Evolutionary conservation across 2,888 invertebrate species (phyloP), one percentile per base, ranked within the genome.

Genomic region (Cabera pusaria): DNA sequence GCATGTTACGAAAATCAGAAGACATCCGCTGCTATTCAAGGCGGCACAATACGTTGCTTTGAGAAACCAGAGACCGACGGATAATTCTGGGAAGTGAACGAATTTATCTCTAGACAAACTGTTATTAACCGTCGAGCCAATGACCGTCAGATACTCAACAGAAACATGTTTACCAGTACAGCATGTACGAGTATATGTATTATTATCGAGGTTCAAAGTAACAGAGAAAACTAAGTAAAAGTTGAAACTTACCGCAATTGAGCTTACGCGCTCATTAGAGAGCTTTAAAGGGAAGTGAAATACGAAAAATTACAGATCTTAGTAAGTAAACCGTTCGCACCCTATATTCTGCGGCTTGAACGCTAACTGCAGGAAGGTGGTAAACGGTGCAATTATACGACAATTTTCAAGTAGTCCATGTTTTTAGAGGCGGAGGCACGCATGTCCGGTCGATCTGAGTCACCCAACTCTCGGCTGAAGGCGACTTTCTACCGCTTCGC

Each of bases 1-100:
- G 29, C 33, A 43, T 24, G 37, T 43, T 43, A 43, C 37, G 29
- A 37, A 43, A 37, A 43, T 25, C 14, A 23, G 43, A 25, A 42
- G 63, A 78, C 77, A 81, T 84, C 78, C 83, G 83, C 71, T 69
- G 74, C 72, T 72, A 69, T 76, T 72, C 59, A 59, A 63, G 21
- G 17, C 50, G 59, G 56, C 55, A 83, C 83, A 83, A 83, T 83
- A 66, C 65, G 65, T 72, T 76, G n/a, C n/a, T n/a, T 73, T 69
- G 67, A 69, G 71, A 72, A 69, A 71, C 71, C 59, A n/a, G n/a
- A n/a, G n/a, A n/a, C n/a, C n/a, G n/a, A 59, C 56, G 49, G 57
- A 66, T 67, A 71, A 66, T 73, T 65, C 68, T 76, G 73, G 57
- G 78, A 74, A 73, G 50, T 54, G 46, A 55, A 51, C 48, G 52